Evolutionary conservation across 2,797 vertebrate genomes (phyloP), one percentile per base, ranked within the genome.

Genomic region (Eulemur albifrons): DNA sequence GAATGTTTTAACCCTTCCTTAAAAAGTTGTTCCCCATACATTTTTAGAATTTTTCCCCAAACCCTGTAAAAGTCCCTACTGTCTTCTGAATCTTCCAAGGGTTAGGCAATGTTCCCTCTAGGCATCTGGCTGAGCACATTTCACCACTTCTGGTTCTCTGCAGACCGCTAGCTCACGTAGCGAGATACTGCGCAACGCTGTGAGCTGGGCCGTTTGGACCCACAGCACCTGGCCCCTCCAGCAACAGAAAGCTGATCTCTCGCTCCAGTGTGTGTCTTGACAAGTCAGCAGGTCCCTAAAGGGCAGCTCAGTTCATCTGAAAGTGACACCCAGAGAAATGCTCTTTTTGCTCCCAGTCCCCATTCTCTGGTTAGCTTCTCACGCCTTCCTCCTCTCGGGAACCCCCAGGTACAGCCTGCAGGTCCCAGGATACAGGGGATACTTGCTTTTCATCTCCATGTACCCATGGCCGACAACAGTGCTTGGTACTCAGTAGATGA

Each of bases 141-240:
- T 79, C 27, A 50, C 14, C 3, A n/a, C 25, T 6, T 54, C 9
- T 23, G 13, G 30, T 72, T 81, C 35, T 85, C 38, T 85, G 38
- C 15, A 48, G 4, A 59, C 52, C 3, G 15, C n/a, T 73, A 23
- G 12, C 30, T 65, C 40, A 57, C 7, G 0, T 10, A 20, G 52
- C 0, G 23, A 20, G 2, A 25, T 2, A 10, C 20, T 20, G 2
- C 13, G 2, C 38, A 43, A 15, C 2, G 7, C 30, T 17, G 4
- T 32, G 15, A 80, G 63, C 32, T 48, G 75, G 70, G 10, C 14
- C 13, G 5, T 13, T 9, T 59, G 32, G 38, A 50, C 54, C 27
- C 63, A 50, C 8, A 77, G 76, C 8, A 27, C 35, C 13, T 20
- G 17, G 5, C 7, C 18, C 63, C 21, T 52, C 59, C 67, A 7